Conservation (phyloP, 2,797 vertebrate genomes). For the Enteromius fasciolatus region DNA sequence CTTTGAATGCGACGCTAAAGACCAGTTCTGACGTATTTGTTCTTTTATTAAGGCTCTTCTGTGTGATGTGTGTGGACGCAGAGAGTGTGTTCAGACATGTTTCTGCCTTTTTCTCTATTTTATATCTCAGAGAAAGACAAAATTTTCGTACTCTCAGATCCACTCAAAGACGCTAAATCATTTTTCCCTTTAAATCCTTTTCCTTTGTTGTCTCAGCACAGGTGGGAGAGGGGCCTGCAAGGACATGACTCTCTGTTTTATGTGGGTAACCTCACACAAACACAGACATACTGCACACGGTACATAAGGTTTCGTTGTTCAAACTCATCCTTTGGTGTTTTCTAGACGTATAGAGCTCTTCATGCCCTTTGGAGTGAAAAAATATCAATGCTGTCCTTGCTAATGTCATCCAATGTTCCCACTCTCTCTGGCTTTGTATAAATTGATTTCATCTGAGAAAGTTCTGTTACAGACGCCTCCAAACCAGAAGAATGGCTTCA, state of each 20-base stretch:
- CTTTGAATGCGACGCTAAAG: background rate
- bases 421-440: background rate
- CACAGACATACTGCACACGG: background rate
- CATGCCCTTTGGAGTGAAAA: constrained; percentile 12
- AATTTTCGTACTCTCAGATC: constrained; percentile 32
- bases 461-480: constrained; percentile 7
- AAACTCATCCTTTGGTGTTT: constrained; percentile 23
- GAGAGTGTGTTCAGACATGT: constrained; percentile 62
- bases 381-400: background rate
- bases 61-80: background rate
- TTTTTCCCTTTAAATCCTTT: constrained; percentile 6
- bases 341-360: background rate
- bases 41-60: constrained; percentile 22
- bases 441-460: constrained; percentile 22
- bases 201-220: constrained; percentile 51
- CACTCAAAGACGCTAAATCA: constrained; percentile 45
- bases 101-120: constrained; percentile 34
- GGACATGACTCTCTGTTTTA: constrained; percentile 56
- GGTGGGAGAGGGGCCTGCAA: constrained; percentile 54
- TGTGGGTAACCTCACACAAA: constrained; percentile 14
- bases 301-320: constrained; percentile 1
- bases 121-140: constrained; percentile 14
- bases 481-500: background rate
- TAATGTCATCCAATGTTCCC: constrained; percentile 2
- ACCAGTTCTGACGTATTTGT: background rate